A percentile compares a stretch with the other conserved stretches of the same genome.
These are phyloP conservation scores for Leptodactylus fuscus DNA, from an alignment of 2,113 vertebrate species.

Conservation along the genomic window DNA sequence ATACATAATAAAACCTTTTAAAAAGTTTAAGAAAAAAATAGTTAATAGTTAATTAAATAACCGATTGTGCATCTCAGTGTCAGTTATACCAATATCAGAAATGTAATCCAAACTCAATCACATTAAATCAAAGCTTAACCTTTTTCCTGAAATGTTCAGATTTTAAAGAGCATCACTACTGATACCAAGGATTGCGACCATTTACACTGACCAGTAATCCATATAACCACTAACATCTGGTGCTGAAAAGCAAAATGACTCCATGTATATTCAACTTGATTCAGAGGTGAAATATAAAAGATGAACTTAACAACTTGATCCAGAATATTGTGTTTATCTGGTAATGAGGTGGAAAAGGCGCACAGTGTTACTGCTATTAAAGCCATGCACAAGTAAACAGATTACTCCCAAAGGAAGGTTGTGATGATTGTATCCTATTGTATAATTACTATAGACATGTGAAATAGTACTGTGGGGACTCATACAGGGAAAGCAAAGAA, in stretches of 20 bases:
- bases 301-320: constrained; percentile 42
- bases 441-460: constrained; percentile 58
- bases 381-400: constrained; percentile 58
- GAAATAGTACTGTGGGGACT: constrained; percentile 39
- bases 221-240: constrained; percentile 37
- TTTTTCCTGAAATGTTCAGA: background rate
- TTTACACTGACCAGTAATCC: constrained; percentile 26
- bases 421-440: constrained; percentile 58
- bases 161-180: background rate
- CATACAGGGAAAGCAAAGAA: constrained; percentile 35
- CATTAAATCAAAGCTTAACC: background rate
- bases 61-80: background rate
- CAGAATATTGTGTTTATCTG: constrained; percentile 39
- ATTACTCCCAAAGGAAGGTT: constrained; percentile 49
- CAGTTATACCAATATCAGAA: background rate
- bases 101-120: background rate
- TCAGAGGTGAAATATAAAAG: constrained; percentile 47
- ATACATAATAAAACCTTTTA: too few species aligned
- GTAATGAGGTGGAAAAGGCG: constrained; percentile 57
- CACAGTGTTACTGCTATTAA: constrained; percentile 47
- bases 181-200: background rate
- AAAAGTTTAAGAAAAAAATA: too few species aligned
- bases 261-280: background rate
- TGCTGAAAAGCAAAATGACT: background rate
- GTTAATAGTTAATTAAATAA: too few species aligned